Evolutionary conservation across 1,140 invertebrate species (phyloP).

Genomic region (Cotesia typhae): DNA sequence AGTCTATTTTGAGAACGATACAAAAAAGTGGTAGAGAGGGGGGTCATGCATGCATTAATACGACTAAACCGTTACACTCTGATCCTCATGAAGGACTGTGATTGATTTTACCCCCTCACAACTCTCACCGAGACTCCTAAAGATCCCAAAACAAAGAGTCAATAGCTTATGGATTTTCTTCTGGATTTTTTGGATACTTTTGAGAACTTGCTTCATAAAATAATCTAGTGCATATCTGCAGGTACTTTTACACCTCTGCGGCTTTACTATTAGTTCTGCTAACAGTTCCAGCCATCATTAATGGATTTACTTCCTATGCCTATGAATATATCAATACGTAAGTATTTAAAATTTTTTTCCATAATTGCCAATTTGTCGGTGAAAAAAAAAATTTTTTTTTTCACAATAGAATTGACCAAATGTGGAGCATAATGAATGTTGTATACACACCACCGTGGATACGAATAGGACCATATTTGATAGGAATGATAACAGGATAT

Average conservation of each 20-base stretch:
- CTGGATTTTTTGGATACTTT: too few relatives aligned
- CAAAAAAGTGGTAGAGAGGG: too few relatives aligned
- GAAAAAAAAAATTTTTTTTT: slow-evolving; percentile 19
- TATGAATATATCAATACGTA: slow-evolving; percentile 62
- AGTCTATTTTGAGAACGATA: too few relatives aligned
- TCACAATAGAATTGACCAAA: slow-evolving; percentile 56
- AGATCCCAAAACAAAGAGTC: too few relatives aligned
- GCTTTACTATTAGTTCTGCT: slow-evolving; percentile 47
- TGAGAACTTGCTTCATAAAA: not conserved
- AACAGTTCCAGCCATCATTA: slow-evolving; percentile 50
- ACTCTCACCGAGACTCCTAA: too few relatives aligned
- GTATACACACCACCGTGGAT: slow-evolving; percentile 66
- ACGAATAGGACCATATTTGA: slow-evolving; percentile 65
- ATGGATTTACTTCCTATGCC: slow-evolving; percentile 56
- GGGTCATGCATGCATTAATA: too few relatives aligned
- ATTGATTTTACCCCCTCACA: too few relatives aligned
- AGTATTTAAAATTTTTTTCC: slow-evolving; percentile 45
- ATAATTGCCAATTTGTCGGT: not conserved
- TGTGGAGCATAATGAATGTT: slow-evolving; percentile 53
- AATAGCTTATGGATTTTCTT: too few relatives aligned
- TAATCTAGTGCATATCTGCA: slow-evolving; percentile 45
- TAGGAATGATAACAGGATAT: slow-evolving; percentile 63
- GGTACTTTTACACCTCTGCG: slow-evolving; percentile 53
- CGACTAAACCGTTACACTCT: too few relatives aligned
- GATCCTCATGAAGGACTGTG: too few relatives aligned